Evolutionary conservation across 1,140 invertebrate genomes (phyloP).

Genomic region (Planococcus citri): DNA sequence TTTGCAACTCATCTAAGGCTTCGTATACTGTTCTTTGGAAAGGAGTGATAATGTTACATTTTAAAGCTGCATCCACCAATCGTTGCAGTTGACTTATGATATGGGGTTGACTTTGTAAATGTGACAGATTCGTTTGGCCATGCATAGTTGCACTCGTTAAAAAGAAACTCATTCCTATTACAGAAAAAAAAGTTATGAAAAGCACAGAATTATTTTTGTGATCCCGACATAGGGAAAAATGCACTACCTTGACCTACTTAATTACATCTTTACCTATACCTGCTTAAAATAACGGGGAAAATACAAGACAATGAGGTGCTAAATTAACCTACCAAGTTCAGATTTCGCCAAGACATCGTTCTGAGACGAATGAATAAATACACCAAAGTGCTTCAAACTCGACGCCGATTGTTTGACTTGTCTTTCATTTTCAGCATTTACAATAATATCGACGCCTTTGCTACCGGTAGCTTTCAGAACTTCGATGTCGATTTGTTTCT

Average conservation of each 20-base stretch:
- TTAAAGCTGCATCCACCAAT: not conserved
- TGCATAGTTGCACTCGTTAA: constrained; percentile 11
- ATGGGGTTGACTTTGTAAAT: constrained; percentile 9
- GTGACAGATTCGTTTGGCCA: not conserved
- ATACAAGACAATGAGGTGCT: too few relatives aligned
- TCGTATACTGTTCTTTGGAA: not conserved
- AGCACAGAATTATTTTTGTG: too few relatives aligned
- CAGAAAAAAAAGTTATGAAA: too few relatives aligned
- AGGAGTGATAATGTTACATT: not conserved
- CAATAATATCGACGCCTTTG: constrained; percentile 22
- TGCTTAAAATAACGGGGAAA: too few relatives aligned
- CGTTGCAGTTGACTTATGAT: constrained; percentile 18
- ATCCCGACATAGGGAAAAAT: not conserved
- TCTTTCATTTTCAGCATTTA: constrained; percentile 19
- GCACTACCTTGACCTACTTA: too few relatives aligned
- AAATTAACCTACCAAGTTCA: constrained; percentile 22
- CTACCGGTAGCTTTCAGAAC: constrained; percentile 23
- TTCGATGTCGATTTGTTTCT: constrained; percentile 23
- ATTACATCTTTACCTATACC: too few relatives aligned
- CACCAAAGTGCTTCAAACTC: constrained; percentile 22
- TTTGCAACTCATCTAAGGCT: not conserved
- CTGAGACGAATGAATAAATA: constrained; percentile 18
- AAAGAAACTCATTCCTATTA: constrained; percentile 21
- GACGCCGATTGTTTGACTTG: constrained; percentile 20
- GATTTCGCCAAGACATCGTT: constrained; percentile 10